Conservation (phyloP, 2,888 invertebrate genomes). For the Andrena minutula region DNA sequence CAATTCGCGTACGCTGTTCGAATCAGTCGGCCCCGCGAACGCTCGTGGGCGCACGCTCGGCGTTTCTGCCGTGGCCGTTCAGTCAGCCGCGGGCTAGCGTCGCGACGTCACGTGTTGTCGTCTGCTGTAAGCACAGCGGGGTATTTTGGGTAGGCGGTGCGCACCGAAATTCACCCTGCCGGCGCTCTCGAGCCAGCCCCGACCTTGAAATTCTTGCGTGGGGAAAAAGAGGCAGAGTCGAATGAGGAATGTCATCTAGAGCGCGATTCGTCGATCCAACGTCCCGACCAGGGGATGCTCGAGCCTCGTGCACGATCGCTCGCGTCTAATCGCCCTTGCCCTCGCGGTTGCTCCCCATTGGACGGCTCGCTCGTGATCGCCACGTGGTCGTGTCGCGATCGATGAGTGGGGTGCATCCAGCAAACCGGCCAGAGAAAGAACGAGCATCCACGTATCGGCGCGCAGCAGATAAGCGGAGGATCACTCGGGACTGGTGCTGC, state of each 20-base stretch:
- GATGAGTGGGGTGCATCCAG: constrained; percentile 56
- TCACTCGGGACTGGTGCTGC: constrained; percentile 51
- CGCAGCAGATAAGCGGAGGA: constrained; percentile 47
- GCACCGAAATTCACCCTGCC: background rate
- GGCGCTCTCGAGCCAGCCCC: background rate
- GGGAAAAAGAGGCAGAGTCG: background rate
- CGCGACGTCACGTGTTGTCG: constrained; percentile 68
- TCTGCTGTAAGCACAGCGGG: background rate
- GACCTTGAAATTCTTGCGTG: too few species aligned
- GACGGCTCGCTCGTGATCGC: constrained; percentile 58
- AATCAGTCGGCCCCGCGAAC: constrained; percentile 46
- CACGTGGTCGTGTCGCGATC: constrained; percentile 65
- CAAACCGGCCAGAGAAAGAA: constrained; percentile 42
- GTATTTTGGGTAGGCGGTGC: background rate
- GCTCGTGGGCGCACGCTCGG: constrained; percentile 58
- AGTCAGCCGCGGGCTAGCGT: constrained; percentile 70
- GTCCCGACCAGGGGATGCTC: background rate
- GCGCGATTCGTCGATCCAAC: background rate
- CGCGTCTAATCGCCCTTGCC: background rate
- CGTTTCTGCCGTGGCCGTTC: constrained; percentile 54
- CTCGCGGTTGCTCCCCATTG: constrained; percentile 28
- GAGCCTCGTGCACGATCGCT: constrained; percentile 15
- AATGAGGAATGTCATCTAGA: constrained; percentile 9
- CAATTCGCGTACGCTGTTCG: constrained; percentile 25
- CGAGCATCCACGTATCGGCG: constrained; percentile 34